phyloP scores from a whole-genome alignment of 2,888 invertebrate species.

The Aspidiotus destructor region DNA sequence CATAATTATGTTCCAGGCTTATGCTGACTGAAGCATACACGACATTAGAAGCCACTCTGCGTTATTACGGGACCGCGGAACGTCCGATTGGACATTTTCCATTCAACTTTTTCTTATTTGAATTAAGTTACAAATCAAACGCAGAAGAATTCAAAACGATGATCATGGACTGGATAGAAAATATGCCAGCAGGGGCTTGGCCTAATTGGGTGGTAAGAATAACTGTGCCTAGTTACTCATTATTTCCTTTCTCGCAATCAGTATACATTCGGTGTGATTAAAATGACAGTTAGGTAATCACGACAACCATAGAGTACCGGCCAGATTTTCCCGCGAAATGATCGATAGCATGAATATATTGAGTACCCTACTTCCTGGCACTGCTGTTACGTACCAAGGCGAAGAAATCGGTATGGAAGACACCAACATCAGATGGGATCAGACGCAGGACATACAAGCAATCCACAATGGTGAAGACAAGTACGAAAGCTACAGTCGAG shows the following conservation, averaged over 20 bases:
- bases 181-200: conserved; percentile 50
- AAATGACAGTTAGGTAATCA: conserved; percentile 39
- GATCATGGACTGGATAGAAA: conserved; percentile 51
- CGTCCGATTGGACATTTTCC: conserved; percentile 52
- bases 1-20: conserved; percentile 44
- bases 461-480: conserved; percentile 49
- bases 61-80: conserved; percentile 51
- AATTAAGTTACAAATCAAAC: conserved; percentile 44
- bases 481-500: conserved; percentile 53
- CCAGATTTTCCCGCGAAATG: conserved; percentile 41
- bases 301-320: conserved; percentile 38
- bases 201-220: conserved; percentile 57
- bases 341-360: conserved; percentile 46
- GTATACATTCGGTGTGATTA: not conserved
- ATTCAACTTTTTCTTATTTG: conserved; percentile 55
- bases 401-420: conserved; percentile 69
- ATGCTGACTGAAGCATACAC: conserved; percentile 56
- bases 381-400: conserved; percentile 77
- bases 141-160: conserved; percentile 47
- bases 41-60: conserved; percentile 48
- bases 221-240: not conserved
- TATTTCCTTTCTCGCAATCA: not conserved
- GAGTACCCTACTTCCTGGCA: conserved; percentile 63
- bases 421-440: conserved; percentile 45
- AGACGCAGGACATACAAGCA: conserved; percentile 51